These are phyloP conservation scores for Gisinianus flammeolus DNA, from an alignment of 2,888 invertebrate species.

Conservation along the genomic window DNA sequence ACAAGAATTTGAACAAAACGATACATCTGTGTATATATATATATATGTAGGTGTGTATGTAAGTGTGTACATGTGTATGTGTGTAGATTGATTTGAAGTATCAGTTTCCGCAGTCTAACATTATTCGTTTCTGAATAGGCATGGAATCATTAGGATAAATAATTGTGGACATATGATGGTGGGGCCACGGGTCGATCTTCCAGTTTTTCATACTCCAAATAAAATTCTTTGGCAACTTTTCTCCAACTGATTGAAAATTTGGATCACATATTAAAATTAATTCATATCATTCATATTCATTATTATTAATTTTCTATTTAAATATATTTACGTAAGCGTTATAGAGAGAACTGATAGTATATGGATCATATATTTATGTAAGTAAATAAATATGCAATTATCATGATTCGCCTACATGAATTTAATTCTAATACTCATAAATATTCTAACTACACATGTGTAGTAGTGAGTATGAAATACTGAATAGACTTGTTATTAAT, in stretches of 20 bases:
- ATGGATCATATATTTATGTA: too few relatives aligned
- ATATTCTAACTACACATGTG: too few relatives aligned
- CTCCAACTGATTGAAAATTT: constrained; percentile 83
- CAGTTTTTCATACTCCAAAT: constrained; percentile 97
- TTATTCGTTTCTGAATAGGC: constrained; percentile 43
- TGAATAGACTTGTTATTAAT: too few relatives aligned
- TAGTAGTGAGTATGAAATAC: too few relatives aligned
- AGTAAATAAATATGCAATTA: too few relatives aligned
- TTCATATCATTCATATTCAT: too few relatives aligned
- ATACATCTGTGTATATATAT: constrained; percentile 32
- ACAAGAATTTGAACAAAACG: constrained; percentile 45
- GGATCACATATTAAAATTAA: too few relatives aligned
- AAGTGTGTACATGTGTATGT: neutral
- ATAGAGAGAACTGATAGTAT: too few relatives aligned
- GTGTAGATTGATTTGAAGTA: constrained; percentile 42
- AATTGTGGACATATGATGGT: constrained; percentile 65
- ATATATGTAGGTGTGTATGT: neutral
- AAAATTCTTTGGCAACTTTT: constrained; percentile 98
- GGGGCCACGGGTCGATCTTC: constrained; percentile 88
- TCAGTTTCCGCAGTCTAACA: constrained; percentile 43
- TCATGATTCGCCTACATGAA: too few relatives aligned
- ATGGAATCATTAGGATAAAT: constrained; percentile 53
- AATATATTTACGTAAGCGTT: too few relatives aligned
- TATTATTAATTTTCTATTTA: too few relatives aligned
- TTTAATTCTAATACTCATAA: too few relatives aligned